Conservation (phyloP, 2,113 vertebrate genomes). For the Centropus bengalensis region DNA sequence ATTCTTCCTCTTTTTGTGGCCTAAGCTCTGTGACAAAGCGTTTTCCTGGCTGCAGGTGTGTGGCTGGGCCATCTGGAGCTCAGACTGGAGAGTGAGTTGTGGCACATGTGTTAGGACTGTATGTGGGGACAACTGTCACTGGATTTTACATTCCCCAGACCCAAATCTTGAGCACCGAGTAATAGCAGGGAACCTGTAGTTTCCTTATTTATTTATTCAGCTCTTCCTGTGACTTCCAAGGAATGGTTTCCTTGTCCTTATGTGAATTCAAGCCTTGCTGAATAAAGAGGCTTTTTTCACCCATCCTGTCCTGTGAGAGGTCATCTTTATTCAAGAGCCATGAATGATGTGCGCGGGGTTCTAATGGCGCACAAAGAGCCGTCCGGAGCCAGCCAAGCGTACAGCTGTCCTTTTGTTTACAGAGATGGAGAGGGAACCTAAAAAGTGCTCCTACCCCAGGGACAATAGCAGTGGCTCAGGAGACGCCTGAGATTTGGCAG, state of each 20-base stretch:
- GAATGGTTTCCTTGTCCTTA: conserved; percentile 17
- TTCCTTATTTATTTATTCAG: conserved; percentile 57
- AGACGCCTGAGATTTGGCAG: conserved; percentile 65
- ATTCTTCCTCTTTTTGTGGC: background rate
- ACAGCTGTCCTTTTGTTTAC: conserved; percentile 72
- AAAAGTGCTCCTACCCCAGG: conserved; percentile 50
- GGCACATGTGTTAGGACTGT: accelerated
- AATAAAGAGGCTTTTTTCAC: conserved; percentile 54
- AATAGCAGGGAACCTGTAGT: background rate
- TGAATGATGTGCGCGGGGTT: conserved; percentile 65
- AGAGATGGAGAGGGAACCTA: conserved; percentile 52
- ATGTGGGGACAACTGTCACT: background rate
- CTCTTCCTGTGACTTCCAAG: conserved; percentile 53
- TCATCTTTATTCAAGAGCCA: conserved; percentile 71
- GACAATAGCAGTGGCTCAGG: conserved; percentile 32
- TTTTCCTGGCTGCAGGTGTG: background rate
- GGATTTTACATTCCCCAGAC: background rate
- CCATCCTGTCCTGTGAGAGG: conserved; percentile 43
- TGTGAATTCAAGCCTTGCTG: conserved; percentile 40
- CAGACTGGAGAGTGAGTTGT: background rate
- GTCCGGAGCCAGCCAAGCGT: conserved; percentile 65
- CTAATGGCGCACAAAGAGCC: conserved; percentile 60
- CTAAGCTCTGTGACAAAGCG: background rate
- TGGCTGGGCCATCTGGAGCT: background rate
- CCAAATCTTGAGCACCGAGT: background rate